Percentiles rank a stretch among this genome's conserved stretches.
Conservation (phyloP, 2,888 invertebrate species). For the Meiosimyza platycephala region DNA sequence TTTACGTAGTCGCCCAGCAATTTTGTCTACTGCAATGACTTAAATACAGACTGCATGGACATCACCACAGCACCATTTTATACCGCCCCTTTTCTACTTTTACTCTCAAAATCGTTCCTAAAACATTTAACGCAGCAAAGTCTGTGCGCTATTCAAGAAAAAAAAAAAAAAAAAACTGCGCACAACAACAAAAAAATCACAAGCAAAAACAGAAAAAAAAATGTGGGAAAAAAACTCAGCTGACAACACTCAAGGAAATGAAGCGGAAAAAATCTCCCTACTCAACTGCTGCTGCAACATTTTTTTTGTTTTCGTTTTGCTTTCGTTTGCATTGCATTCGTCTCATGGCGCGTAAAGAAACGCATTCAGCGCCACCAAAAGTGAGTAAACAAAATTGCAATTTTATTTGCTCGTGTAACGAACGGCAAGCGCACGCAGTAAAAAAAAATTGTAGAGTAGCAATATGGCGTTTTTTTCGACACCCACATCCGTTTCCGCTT, state of each 20-base stretch:
- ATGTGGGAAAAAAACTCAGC: constrained; percentile 1
- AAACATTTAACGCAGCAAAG: constrained; percentile 2
- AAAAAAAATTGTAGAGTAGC: not conserved
- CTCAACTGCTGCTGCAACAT: not conserved
- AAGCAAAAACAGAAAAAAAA: not conserved
- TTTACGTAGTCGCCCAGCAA: too few species aligned
- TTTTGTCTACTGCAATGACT: too few species aligned
- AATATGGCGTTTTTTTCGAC: constrained; percentile 13
- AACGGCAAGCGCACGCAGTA: not conserved
- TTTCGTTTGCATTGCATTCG: not conserved
- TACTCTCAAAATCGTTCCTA: not conserved
- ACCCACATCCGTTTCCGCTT: constrained; percentile 25
- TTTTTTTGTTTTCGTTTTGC: not conserved
- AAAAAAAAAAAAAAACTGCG: not conserved
- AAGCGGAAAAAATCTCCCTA: constrained; percentile 19
- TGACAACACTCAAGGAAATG: constrained; percentile 34
- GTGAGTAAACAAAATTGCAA: constrained; percentile 28
- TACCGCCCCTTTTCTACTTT: not conserved
- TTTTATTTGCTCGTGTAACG: constrained; percentile 14
- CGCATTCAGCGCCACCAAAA: constrained; percentile 8
- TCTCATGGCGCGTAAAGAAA: constrained; percentile 9
- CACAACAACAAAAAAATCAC: not conserved
- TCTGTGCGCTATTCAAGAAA: not conserved
- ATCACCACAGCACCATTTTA: not conserved
- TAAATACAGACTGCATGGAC: too few species aligned